Conservation (phyloP, 2,797 vertebrate genomes). For the Enteromius unitaeniatus region DNA sequence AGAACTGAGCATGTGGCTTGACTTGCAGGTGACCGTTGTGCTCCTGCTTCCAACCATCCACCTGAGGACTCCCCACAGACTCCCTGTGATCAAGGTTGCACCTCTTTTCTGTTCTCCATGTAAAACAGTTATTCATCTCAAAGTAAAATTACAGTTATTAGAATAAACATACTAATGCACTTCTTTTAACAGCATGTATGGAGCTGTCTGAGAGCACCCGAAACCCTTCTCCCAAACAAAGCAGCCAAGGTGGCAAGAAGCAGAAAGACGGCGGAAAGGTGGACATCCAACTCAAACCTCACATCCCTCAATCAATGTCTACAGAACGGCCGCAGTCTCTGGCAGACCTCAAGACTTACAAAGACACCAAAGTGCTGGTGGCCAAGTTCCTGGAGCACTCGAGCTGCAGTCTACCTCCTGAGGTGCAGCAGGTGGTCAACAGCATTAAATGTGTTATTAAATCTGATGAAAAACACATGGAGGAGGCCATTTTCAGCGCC, state of each 20-base stretch:
- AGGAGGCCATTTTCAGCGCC: slow-evolving; percentile 92
- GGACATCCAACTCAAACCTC: slow-evolving; percentile 79
- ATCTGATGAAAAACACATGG: slow-evolving; percentile 91
- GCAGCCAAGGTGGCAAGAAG: slow-evolving; percentile 73
- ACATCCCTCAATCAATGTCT: slow-evolving; percentile 72
- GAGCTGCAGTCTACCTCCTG: slow-evolving; percentile 87
- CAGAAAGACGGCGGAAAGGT: slow-evolving; percentile 77
- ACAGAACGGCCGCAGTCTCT: slow-evolving; percentile 85
- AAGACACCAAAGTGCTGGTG: slow-evolving; percentile 94
- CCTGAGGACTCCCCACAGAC: slow-evolving; percentile 75
- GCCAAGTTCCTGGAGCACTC: slow-evolving; percentile 96
- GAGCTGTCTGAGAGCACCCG: slow-evolving; percentile 39
- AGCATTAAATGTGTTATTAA: slow-evolving; percentile 89
- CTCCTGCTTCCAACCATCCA: slow-evolving; percentile 69
- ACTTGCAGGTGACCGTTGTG: slow-evolving; percentile 78
- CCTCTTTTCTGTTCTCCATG: slow-evolving; percentile 30
- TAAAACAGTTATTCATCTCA: background rate
- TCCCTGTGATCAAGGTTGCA: slow-evolving; percentile 79
- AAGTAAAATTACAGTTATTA: background rate
- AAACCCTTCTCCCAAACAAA: slow-evolving; percentile 68
- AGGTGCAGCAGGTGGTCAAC: slow-evolving; percentile 92
- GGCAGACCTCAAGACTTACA: slow-evolving; percentile 91
- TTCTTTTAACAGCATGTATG: slow-evolving; percentile 35
- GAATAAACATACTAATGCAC: slow-evolving; percentile 40
- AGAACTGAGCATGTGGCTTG: slow-evolving; percentile 60